These are phyloP conservation scores for Tiliacea aurago DNA, from an alignment of 2,888 invertebrate genomes.

Conservation along the genomic window DNA sequence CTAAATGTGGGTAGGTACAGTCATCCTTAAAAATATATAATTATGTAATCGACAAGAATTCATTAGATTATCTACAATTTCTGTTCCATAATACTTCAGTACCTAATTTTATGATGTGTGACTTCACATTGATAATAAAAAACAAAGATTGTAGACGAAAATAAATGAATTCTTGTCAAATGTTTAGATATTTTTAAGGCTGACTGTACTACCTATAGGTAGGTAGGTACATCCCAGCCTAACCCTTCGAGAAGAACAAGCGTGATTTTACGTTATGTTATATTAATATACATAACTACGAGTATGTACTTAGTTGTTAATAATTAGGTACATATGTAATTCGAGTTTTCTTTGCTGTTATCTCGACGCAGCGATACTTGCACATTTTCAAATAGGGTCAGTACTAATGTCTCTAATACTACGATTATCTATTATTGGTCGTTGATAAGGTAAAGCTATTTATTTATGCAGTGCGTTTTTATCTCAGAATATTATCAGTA, in stretches of 20 bases:
- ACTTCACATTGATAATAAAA: not conserved
- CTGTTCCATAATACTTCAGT: not conserved
- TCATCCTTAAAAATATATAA: not conserved
- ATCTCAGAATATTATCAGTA: conserved; percentile 13
- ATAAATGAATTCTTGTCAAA: not conserved
- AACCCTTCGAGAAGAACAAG: not conserved
- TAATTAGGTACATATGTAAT: not conserved
- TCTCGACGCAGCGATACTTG: conserved; percentile 45
- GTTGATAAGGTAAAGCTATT: conserved; percentile 68
- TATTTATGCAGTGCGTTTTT: conserved; percentile 60
- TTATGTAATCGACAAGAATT: not conserved
- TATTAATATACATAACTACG: no score
- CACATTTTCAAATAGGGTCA: conserved; percentile 53
- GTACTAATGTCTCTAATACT: conserved; percentile 62
- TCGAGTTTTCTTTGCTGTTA: not conserved
- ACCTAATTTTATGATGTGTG: no score
- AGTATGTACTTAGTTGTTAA: no score
- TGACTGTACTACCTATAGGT: not conserved
- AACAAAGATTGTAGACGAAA: not conserved
- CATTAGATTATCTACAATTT: not conserved
- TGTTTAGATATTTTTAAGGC: no score
- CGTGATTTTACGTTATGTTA: not conserved
- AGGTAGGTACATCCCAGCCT: not conserved
- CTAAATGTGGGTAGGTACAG: not conserved
- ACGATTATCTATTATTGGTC: conserved; percentile 67